Evolutionary conservation across 2,888 invertebrate species (phyloP), one percentile per base, ranked within the genome.

Genomic region (Actias luna): DNA sequence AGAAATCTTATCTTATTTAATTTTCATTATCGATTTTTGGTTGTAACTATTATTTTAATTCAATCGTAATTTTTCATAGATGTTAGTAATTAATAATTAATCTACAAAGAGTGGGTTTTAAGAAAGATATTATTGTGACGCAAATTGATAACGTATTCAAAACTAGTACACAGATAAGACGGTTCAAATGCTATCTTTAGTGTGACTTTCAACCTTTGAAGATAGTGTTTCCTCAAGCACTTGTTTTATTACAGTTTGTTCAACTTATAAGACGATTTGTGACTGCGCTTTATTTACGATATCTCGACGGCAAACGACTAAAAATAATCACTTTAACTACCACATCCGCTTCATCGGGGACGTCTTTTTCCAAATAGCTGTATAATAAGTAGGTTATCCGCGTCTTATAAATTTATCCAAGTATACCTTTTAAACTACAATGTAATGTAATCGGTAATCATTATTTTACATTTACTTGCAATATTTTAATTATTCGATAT

Each of bases 61-160:
- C n/a, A n/a, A 16, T 55, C 25, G 12, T n/a, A 8, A 16, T 55
- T 29, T 55, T 55, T 29, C 55, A 29, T 36, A 55, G 29, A 36
- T 39, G 58, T 64, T 64, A 64, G 59, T 64, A 22, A 57, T 22
- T 39, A n/a, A 22, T 14, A 36, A 59, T 36, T 60, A 27, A 59
- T 27, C 27, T 57, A 64, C 31, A 46, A 31, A 67, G 69, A 67
- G 69, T 69, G 69, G 67, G 65, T 69, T 65, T 72, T 71, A 77
- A 81, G 73, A 78, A 80, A 78, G 79, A 78, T 79, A 68, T 68
- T 68, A 65, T 66, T 71, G 82, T 92, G 92, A 92, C 92, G 92
- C 87, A 89, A 84, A 82, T 88, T 82, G 89, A 89, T 89, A 88
- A 83, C 67, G 80, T 87, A 85, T 85, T 84, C 87, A 73, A 88